Evolutionary conservation across 2,888 invertebrate genomes (phyloP), one percentile per base, ranked within the genome.

Genomic region (Pheosia tremula): DNA sequence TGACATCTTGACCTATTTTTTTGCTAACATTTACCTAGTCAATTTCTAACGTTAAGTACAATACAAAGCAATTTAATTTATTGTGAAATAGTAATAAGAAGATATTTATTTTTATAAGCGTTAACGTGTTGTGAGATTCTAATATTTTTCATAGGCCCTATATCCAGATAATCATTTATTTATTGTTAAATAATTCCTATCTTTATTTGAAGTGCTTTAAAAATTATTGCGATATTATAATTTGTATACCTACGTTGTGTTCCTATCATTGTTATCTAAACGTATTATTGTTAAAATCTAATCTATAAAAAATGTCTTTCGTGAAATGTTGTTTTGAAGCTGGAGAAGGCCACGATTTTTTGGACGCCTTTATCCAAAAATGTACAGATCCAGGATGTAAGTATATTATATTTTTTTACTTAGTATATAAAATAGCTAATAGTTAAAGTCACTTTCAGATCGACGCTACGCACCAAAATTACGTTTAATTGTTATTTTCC

Each of bases 341-440:
- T 59, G 94, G 95, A 24, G 97, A 97, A 81, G 92, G 96, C 49
- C 95, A 96, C 13, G 97, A 97, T 85, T 95, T 97, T 82, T 89
- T 97, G 68, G 97, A 97, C 78, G 95, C 96, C 36, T 95, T 97
- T 77, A 94, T 96, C 53, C 96, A 96, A 88, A 97, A 97, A 92
- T 97, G 97, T 85, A 96, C 97, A 56, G 97, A 97, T 89, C 96
- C 97, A 62, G 95, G 96, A 81, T 97, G 97, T 97, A 94, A 97
- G 97, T 97, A 91, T 57, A 7, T 38, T 37, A 9, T 8, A 45
- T 47, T n/a, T 47, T 47, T 47, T 47, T 11, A 47, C n/a, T 47
- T n/a, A 47, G 4, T n/a, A 11, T 5, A n/a, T 47, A 41, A 41
- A 41, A 59, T 53, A 37, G 53, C 0, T 24, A 7, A 4, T 11